Base-by-base conservation (phyloP, 1,140 invertebrate species). In the Plodia interpunctella region DNA sequence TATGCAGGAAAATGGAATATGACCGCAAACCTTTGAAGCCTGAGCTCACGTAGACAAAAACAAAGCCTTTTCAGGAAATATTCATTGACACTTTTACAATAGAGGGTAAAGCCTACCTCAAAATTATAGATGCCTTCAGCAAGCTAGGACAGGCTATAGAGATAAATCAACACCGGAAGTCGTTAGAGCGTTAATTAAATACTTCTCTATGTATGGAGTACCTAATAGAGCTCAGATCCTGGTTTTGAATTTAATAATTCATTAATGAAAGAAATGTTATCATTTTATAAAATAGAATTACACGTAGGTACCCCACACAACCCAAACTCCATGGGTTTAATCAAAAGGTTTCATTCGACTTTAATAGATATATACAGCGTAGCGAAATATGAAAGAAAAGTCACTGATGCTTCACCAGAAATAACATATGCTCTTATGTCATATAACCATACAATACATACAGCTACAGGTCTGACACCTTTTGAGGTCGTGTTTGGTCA, bases 311-410 rank as follows among this genome's bases (percentile, higher is more conserved):
- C 75, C 5, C 64, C 70, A 10, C 59, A 76, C 52, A 79, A 76
- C 19, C 76, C 77, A 0, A 74, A 78, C 59, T 80, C 77, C 6
- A 82, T 73, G 59, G 76, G 71, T 21, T n/a, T 74, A 3, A 50
- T 77, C 49, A 68, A 77, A 49, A 62, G 72, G 35, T 70, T 79
- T 21, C 70, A 78, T 25, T 69, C 65, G 17, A 77, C 70, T 9
- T 18, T 76, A 50, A 68, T 74, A 38, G 77, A 78, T 65, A 74
- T 74, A 13, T 72, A 75, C 62, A 59, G 72, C 30, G 19, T 72
- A 5, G 72, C 74, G 0, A 69, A 72, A 53, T 72, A 74, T 21
- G 67, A 74, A 50, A 55, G 69, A 11, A 65, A 70, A 38, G 60
- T 50, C 13, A 68, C 54, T 49, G 38, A 71, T 20, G 54, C 60